A percentile compares a stretch with the other conserved stretches of the same genome.
Evolutionary conservation across 2,113 vertebrate genomes (phyloP).

Genomic region (Camelus bactrianus): DNA sequence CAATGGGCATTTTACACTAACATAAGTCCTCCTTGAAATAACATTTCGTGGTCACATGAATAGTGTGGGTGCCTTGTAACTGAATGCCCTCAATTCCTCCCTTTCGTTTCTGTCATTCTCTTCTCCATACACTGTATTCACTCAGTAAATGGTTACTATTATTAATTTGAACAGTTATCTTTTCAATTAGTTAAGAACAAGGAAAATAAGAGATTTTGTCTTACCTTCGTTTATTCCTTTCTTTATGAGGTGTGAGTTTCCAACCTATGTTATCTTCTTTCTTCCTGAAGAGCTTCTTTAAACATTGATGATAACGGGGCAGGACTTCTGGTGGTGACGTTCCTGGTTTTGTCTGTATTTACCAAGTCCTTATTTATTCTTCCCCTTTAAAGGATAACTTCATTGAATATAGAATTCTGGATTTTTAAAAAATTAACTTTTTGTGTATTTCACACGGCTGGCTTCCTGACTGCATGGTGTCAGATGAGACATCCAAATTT

Average conservation of each 20-base stretch:
- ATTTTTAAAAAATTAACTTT: neutral
- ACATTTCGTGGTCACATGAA: rapidly evolving
- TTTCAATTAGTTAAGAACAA: neutral
- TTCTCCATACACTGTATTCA: rapidly evolving
- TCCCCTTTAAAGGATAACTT: neutral
- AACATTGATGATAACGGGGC: neutral
- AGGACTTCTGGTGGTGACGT: neutral
- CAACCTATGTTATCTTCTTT: no score
- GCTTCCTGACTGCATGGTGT: no score
- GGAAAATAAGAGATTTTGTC: neutral
- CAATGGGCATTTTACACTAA: rapidly evolving
- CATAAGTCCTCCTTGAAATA: neutral
- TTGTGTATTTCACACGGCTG: neutral
- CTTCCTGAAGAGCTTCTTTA: neutral
- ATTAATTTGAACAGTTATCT: no score
- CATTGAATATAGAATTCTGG: neutral
- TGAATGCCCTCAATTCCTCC: neutral
- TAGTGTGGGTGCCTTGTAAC: rapidly evolving
- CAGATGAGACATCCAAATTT: neutral
- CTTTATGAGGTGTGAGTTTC: neutral
- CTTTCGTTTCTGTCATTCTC: no score
- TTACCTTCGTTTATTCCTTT: neutral
- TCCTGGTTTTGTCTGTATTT: neutral
- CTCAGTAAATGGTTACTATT: rapidly evolving
- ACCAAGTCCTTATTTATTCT: neutral